phyloP scores from a whole-genome alignment of 2,113 vertebrate species.

The Erpornis zantholeuca region DNA sequence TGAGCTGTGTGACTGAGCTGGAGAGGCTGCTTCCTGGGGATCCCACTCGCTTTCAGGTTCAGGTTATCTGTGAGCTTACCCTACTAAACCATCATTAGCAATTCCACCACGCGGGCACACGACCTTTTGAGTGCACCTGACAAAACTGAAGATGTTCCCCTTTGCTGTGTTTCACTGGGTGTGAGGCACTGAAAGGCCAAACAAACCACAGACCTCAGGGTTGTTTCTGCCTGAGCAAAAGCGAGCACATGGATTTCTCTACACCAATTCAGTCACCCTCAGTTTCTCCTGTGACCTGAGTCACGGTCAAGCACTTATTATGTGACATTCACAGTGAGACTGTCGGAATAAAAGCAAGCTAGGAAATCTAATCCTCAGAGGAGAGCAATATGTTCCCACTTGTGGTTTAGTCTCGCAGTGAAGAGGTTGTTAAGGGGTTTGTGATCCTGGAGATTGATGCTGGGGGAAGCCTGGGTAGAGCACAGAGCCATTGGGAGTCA shows the following conservation, averaged over 20 bases:
- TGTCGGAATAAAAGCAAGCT: not conserved
- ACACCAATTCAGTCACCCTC: not conserved
- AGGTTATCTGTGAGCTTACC: not conserved
- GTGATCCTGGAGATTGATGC: not conserved
- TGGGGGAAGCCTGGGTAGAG: not conserved
- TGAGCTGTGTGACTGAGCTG: not conserved
- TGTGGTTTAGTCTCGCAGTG: not conserved
- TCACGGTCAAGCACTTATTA: not conserved
- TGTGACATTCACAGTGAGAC: not conserved
- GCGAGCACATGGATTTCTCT: not conserved
- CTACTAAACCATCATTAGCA: not conserved
- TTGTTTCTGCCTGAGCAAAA: not conserved
- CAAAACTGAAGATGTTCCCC: not conserved
- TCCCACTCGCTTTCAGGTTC: not conserved
- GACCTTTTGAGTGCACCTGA: not conserved
- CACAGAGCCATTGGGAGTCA: not conserved
- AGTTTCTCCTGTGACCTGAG: not conserved
- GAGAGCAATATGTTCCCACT: constrained; percentile 15
- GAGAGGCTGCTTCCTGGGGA: not conserved
- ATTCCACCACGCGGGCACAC: not conserved
- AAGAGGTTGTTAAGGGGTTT: constrained; percentile 27
- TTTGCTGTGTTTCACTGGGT: not conserved
- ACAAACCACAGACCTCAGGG: not conserved
- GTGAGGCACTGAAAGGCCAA: not conserved
- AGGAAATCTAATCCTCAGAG: constrained; percentile 10